Evolutionary conservation across 30 jellyfish, hydroid and myxozoan genomes (phyloP).

Genomic region (Chrysaora quinquecirrha): DNA sequence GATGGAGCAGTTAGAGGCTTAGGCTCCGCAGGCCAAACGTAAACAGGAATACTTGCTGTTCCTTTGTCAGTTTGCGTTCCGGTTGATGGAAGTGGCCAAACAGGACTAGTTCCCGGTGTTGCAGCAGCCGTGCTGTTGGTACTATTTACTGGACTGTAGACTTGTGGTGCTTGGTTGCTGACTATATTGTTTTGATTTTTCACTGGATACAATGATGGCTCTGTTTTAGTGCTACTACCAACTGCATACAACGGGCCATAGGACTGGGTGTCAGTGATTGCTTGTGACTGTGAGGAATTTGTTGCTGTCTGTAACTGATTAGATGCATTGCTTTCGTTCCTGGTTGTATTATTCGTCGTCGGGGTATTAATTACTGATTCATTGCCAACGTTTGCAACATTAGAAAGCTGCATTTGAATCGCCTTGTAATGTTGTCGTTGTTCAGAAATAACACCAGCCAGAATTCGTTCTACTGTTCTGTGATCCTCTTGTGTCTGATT

Average conservation of each 20-base stretch:
- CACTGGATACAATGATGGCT: no score
- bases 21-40: no score
- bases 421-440: conserved; percentile 49
- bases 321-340: background rate
- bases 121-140: background rate
- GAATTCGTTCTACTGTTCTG: conserved; percentile 3
- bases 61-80: no score
- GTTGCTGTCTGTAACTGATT: no score
- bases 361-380: background rate
- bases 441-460: conserved; percentile 58
- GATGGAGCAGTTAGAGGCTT: no score
- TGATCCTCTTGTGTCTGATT: conserved; percentile 35
- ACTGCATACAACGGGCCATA: no score
- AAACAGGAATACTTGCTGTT: no score
- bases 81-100: no score
- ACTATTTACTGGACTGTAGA: background rate
- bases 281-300: no score
- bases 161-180: background rate
- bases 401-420: conserved; percentile 21
- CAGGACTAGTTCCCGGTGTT: no score
- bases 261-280: no score
- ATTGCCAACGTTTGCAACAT: background rate
- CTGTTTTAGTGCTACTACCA: no score
- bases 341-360: background rate
- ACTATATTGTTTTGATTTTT: background rate